These are phyloP conservation scores for Cydia pomonella DNA, from an alignment of 1,140 invertebrate species.

Conservation along the genomic window DNA sequence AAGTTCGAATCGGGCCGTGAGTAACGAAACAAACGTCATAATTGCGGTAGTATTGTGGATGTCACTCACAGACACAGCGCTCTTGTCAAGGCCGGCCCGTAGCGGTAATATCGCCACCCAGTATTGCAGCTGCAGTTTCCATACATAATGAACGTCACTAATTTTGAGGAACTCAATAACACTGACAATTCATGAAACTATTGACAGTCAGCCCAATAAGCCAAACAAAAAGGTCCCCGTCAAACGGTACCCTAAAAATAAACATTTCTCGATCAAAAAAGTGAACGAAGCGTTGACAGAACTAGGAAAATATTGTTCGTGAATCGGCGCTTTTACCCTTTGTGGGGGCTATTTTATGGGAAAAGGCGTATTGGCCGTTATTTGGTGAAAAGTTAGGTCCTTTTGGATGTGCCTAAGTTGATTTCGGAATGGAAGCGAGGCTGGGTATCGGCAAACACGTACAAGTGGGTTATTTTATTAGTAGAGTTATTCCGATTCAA, in stretches of 20 bases:
- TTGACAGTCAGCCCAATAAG: not conserved
- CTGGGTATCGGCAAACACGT: constrained; percentile 31
- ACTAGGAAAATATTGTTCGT: constrained; percentile 32
- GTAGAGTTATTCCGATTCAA: constrained; percentile 33
- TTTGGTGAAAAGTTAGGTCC: not conserved
- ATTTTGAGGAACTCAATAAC: not conserved
- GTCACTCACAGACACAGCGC: no score
- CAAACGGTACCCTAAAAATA: constrained; percentile 16
- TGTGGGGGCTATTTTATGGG: not conserved
- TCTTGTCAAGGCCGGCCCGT: no score
- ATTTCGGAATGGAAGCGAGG: not conserved
- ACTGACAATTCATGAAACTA: not conserved
- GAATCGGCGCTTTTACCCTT: constrained; percentile 32
- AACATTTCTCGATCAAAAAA: constrained; percentile 33
- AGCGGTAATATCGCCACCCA: no score
- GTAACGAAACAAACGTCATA: no score
- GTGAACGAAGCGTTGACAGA: constrained; percentile 31
- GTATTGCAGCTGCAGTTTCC: no score
- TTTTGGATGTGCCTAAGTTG: not conserved
- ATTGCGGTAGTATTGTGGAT: no score
- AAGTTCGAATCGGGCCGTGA: no score
- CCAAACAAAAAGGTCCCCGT: not conserved
- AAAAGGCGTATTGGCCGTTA: not conserved
- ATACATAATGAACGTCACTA: not conserved
- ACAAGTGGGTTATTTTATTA: constrained; percentile 31